A percentile compares a stretch with the other conserved stretches of the same genome.
Evolutionary conservation across 2,113 vertebrate genomes (phyloP).

Genomic region (Mobula hypostoma): DNA sequence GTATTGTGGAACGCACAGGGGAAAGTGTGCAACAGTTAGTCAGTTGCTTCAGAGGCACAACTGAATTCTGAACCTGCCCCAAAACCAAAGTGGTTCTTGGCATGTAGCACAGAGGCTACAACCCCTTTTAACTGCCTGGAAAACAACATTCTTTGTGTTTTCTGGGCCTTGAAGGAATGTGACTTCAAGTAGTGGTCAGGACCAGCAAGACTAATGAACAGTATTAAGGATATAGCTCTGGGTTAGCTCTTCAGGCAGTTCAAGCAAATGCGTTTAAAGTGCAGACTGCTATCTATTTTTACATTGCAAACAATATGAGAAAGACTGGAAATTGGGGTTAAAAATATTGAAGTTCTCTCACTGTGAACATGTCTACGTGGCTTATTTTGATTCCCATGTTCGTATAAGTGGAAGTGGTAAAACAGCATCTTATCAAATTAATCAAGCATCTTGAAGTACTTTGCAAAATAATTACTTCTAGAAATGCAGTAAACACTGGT

Average conservation of each 20-base stretch:
- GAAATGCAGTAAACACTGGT: neutral
- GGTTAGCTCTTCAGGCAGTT: neutral
- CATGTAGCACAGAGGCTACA: no score
- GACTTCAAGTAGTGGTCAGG: neutral
- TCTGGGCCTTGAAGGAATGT: neutral
- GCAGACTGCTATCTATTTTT: neutral
- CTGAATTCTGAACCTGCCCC: no score
- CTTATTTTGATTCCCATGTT: neutral
- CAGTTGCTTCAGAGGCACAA: no score
- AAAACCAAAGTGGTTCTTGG: no score
- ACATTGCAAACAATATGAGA: neutral
- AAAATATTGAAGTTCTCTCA: neutral
- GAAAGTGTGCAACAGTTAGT: no score
- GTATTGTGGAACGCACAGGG: no score
- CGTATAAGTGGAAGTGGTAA: neutral
- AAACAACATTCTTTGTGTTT: neutral
- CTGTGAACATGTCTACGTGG: neutral
- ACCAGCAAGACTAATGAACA: neutral
- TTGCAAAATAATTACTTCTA: neutral
- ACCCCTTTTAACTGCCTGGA: neutral
- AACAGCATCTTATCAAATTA: neutral
- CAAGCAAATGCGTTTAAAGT: neutral
- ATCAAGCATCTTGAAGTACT: neutral
- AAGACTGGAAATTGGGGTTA: neutral
- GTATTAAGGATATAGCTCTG: neutral